Evolutionary conservation across 1,140 invertebrate genomes (phyloP), one percentile per base, ranked within the genome.

Genomic region (Harpegnathos saltator): DNA sequence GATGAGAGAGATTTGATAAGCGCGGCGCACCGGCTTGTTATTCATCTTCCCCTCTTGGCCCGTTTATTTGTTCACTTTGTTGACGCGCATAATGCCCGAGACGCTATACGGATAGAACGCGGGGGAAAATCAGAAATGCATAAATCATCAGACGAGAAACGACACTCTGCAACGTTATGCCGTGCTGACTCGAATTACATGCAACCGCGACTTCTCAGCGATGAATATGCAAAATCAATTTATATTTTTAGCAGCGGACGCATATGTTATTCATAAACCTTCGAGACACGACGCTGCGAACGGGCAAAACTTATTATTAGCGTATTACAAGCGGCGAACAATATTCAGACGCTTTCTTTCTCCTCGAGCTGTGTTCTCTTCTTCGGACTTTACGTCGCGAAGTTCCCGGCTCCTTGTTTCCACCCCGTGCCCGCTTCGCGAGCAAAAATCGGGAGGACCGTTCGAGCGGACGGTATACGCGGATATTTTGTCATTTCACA

Each of bases 151-250:
- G 48, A 69, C 24, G 50, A 80, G 69, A 68, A 69, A 38, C n/a
- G 14, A 17, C 75, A 69, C 69, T 69, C 33, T 59, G 38, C 74
- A 77, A 54, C 74, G 15, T n/a, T 58, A 24, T 48, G 33, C 52
- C 22, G 50, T 69, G 50, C 50, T 38, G 52, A 80, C 33, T 80
- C 75, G 58, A 80, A 80, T 80, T 58, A 80, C 38, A 58, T 80
- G 75, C 75, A 59, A 48, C 52, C 12, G 52, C 52, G 22, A 80
- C 66, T 69, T 58, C 69, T 80, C 50, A 44, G 63, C n/a, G 48
- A 69, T 80, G 52, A 80, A 80, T 80, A 80, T 80, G 52, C 65
- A 80, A 80, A 69, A 56, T 69, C 52, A 69, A 80, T 80, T 80
- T 69, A 29, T 80, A 80, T 69, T 69, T 80, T 80, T 78, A 12